phyloP scores from a whole-genome alignment of 64 coral and sea anemone species.

The Porites lutea region DNA sequence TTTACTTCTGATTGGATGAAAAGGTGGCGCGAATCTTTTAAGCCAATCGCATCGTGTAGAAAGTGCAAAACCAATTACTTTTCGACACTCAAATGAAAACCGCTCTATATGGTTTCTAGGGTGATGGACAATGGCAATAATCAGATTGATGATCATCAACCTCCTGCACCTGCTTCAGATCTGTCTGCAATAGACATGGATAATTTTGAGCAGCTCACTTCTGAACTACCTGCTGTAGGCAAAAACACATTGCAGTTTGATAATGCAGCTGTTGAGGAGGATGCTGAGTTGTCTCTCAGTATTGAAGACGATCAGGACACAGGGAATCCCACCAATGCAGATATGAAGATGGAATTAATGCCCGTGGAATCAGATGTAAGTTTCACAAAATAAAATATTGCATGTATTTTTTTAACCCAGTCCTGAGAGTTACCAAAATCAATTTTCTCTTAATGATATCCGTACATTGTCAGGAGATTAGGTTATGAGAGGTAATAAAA shows the following conservation, averaged over 20 bases:
- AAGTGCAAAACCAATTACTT: too few species aligned
- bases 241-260: background rate
- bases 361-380: constrained; percentile 1
- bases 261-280: background rate
- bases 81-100: too few species aligned
- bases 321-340: background rate
- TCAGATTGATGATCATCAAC: background rate
- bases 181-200: background rate
- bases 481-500: too few species aligned
- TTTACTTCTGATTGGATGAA: too few species aligned
- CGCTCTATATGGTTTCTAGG: background rate
- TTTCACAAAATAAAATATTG: background rate
- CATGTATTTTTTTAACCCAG: too few species aligned
- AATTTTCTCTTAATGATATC: too few species aligned
- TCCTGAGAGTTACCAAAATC: too few species aligned
- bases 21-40: too few species aligned
- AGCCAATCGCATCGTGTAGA: too few species aligned
- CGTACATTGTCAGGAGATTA: too few species aligned
- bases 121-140: background rate
- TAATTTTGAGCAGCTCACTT: background rate
- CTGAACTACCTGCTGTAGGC: background rate
- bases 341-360: background rate
- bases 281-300: background rate
- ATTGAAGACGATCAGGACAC: background rate
- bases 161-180: background rate